Evolutionary conservation across 2,797 vertebrate species (phyloP), one percentile per base, ranked within the genome.

Genomic region (Epinephelus awoara): DNA sequence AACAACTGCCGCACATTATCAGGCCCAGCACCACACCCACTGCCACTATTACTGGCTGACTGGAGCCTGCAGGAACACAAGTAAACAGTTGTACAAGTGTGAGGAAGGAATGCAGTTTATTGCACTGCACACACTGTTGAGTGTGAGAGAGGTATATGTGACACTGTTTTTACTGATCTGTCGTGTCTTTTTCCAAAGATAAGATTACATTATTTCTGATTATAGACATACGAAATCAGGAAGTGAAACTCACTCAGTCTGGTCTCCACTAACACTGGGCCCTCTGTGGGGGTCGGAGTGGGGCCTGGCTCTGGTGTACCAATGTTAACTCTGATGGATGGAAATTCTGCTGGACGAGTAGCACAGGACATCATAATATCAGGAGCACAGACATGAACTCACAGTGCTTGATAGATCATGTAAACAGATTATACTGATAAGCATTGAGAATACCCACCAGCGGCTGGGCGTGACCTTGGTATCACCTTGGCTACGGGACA

Each of bases 21-120:
- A 96, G 87, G 0, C 94, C 95, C 67, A 96, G 91, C 0, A 96
- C 94, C 50, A 95, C 88, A 12, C 95, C 95, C 85, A 97, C 94
- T 27, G 95, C 94, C 69, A 96, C 88, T 49, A 96, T 89, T 10
- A 97, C 82, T 8, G 93, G 84, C 83, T 93, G 92, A 18, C 88
- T 94, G 73, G 95, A 94, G 66, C 77, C 97, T 98, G 65, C 67
- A 75, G 69, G 85, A 69, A 61, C 40, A 27, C 6, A 82, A 67
- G 66, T 83, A 40, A 90, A 80, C 66, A 83, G 62, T 50, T 46
- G 59, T 54, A 67, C 42, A 75, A 46, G 51, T 54, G 50, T 49
- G 42, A 80, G 77, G 44, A 57, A 74, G 72, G 54, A 83, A 75
- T 65, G 79, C 18, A 38, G n/a, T 80, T 88, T 62, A 87, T 21